These are phyloP conservation scores for Drosophila buzzatii DNA, from an alignment of 2,888 invertebrate genomes.

Conservation along the genomic window DNA sequence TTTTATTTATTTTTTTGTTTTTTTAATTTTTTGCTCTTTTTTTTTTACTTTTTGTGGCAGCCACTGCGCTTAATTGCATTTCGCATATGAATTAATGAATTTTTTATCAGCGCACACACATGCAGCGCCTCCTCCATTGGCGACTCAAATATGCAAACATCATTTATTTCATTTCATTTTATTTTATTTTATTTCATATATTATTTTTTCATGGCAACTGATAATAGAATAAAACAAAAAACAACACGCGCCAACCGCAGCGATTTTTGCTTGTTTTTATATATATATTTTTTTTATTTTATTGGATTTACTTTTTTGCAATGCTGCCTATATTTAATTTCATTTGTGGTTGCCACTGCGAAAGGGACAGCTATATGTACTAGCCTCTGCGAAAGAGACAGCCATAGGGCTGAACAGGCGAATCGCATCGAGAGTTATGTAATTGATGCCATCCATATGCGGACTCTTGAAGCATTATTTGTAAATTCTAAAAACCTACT, in stretches of 20 bases:
- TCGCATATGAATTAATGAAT: conserved; percentile 82
- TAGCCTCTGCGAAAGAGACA: conserved; percentile 22
- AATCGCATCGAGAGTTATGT: conserved; percentile 24
- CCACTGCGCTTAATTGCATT: conserved; percentile 82
- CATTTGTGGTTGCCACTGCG: conserved; percentile 65
- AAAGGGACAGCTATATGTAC: conserved; percentile 20
- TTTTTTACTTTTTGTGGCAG: conserved; percentile 61
- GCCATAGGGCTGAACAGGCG: conserved; percentile 20
- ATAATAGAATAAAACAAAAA: conserved; percentile 71
- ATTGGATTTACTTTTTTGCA: conserved; percentile 31
- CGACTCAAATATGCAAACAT: conserved; percentile 58
- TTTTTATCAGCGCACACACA: conserved; percentile 72
- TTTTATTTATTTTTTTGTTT: conserved; percentile 17
- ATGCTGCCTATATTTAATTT: conserved; percentile 70
- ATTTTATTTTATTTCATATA: conserved; percentile 24
- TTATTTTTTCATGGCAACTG: conserved; percentile 57
- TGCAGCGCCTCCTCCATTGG: conserved; percentile 37
- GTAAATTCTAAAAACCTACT: not conserved
- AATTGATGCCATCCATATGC: conserved; percentile 42
- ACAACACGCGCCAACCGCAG: conserved; percentile 68
- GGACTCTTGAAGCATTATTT: conserved; percentile 19
- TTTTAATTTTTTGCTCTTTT: conserved; percentile 30
- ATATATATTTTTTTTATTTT: conserved; percentile 16
- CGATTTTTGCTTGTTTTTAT: conserved; percentile 37
- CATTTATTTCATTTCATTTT: conserved; percentile 61